Evolutionary conservation across 2,113 vertebrate species (phyloP).

Genomic region (Meriones unguiculatus): DNA sequence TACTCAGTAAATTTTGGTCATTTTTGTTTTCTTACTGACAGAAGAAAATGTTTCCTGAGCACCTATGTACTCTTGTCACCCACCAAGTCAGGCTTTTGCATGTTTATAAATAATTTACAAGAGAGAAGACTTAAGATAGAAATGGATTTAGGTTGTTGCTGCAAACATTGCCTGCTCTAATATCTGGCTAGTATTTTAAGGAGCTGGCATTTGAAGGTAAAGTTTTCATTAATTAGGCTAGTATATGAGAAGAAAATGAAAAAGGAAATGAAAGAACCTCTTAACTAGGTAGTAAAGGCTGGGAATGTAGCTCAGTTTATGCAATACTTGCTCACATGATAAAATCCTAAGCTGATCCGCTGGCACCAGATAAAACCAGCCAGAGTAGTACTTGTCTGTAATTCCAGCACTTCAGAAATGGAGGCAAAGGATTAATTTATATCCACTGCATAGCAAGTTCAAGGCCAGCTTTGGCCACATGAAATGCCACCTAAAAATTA

Average conservation of each 20-base stretch:
- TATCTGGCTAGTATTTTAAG: not conserved
- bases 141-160: not conserved
- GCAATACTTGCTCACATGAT: not conserved
- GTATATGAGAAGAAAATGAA: not conserved
- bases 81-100: not conserved
- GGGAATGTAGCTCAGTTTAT: not conserved
- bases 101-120: not conserved
- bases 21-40: slow-evolving; percentile 26
- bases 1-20: not conserved
- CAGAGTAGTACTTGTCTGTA: not conserved
- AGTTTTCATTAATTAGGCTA: slow-evolving; percentile 35
- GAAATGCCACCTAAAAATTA: not conserved
- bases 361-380: not conserved
- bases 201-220: not conserved
- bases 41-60: not conserved
- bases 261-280: not conserved
- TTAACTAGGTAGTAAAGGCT: slow-evolving; percentile 7
- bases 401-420: not conserved
- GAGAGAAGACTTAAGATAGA: not conserved
- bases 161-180: not conserved
- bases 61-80: not conserved
- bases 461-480: not conserved
- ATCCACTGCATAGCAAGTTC: not conserved
- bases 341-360: not conserved
- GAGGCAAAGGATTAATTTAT: not conserved